phyloP scores from a whole-genome alignment of 2,888 invertebrate genomes.

The Koerneria pararmatus region DNA sequence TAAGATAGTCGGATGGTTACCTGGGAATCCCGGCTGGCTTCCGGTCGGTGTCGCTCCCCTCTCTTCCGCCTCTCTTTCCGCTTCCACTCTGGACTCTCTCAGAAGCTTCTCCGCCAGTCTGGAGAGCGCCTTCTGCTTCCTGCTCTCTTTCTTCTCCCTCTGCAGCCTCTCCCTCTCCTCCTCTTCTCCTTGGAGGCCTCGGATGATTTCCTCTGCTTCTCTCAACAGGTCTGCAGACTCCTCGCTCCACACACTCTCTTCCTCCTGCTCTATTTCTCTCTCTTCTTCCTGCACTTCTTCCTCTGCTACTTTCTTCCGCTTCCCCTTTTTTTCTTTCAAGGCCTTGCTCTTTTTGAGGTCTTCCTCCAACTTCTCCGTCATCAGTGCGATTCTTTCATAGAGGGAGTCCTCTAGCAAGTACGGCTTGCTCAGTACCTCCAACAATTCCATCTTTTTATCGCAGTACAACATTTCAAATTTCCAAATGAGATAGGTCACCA shows the following conservation, averaged over 20 bases:
- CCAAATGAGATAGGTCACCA: too few relatives aligned
- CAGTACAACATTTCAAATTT: too few relatives aligned
- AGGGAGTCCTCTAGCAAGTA: conserved; percentile 24
- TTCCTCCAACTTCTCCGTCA: conserved; percentile 24
- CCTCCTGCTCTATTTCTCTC: conserved; percentile 4
- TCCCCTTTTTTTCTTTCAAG: background rate
- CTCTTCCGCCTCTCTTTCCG: background rate
- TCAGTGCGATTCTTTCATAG: conserved; percentile 13
- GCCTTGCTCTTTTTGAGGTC: background rate
- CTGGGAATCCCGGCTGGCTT: conserved; percentile 1
- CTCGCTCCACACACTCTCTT: conserved; percentile 29
- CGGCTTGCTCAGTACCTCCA: conserved; percentile 26
- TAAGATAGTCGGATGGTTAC: background rate
- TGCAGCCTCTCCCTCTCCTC: background rate
- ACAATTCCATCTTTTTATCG: too few relatives aligned
- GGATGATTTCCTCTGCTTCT: conserved; percentile 28
- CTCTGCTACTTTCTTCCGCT: background rate
- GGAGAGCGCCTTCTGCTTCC: background rate
- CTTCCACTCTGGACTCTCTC: background rate
- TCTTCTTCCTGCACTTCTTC: conserved; percentile 14
- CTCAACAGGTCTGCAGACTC: conserved; percentile 25
- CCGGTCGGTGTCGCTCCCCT: background rate
- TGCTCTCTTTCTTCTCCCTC: background rate
- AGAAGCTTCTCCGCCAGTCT: too few relatives aligned
- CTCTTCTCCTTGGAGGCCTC: background rate